These are phyloP conservation scores for Leptodirus hochenwartii DNA, from an alignment of 2,888 invertebrate genomes.

Conservation along the genomic window DNA sequence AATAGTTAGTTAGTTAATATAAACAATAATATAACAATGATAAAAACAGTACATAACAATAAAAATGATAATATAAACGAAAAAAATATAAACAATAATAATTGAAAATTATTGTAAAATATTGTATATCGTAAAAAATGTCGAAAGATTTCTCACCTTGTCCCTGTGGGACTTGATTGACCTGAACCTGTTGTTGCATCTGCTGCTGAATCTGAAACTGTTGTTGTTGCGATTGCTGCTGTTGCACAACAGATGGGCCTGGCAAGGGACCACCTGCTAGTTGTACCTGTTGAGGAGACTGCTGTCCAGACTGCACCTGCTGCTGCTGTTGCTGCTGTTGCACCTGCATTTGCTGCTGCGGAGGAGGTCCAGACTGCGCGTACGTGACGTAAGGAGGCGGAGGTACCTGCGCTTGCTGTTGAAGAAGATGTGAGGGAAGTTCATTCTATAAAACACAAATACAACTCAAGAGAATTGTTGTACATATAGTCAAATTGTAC, in stretches of 20 bases:
- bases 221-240: slow-evolving; percentile 5
- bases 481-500: too few relatives aligned
- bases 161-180: too few relatives aligned
- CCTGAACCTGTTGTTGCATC: slow-evolving; percentile 7
- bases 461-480: too few relatives aligned
- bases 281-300: slow-evolving; percentile 7
- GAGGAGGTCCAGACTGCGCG: slow-evolving; percentile 7
- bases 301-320: slow-evolving; percentile 6
- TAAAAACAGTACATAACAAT: too few relatives aligned
- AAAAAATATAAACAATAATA: too few relatives aligned
- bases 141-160: too few relatives aligned
- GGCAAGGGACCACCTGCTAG: slow-evolving; percentile 5
- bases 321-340: slow-evolving; percentile 8
- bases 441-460: too few relatives aligned
- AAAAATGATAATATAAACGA: too few relatives aligned
- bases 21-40: too few relatives aligned
- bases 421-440: not conserved
- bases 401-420: slow-evolving; percentile 33
- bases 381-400: slow-evolving; percentile 18
- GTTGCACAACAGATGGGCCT: slow-evolving; percentile 4
- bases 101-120: too few relatives aligned
- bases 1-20: too few relatives aligned
- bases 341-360: slow-evolving; percentile 8
- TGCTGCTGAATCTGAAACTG: slow-evolving; percentile 6
- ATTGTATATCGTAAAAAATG: too few relatives aligned